Evolutionary conservation across 1,140 invertebrate genomes (phyloP).

Genomic region (Luehdorfia chinensis): DNA sequence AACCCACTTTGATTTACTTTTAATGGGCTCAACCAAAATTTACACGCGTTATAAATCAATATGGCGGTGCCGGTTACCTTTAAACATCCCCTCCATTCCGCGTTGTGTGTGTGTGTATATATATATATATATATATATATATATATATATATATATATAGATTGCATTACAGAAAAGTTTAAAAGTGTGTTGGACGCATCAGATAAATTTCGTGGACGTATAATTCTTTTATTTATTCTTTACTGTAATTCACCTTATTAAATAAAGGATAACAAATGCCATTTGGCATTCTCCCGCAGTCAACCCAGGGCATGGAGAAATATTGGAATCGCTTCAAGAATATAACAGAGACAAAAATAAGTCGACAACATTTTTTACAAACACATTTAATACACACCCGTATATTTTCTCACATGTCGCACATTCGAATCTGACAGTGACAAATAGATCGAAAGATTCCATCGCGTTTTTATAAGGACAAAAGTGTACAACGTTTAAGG

Average conservation of each 20-base stretch:
- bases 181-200: too few relatives aligned
- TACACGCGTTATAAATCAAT: slow-evolving; percentile 41
- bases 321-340: too few relatives aligned
- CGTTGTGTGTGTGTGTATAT: too few relatives aligned
- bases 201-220: too few relatives aligned
- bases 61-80: slow-evolving; percentile 26
- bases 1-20: slow-evolving; percentile 26
- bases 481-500: background rate
- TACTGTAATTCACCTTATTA: too few relatives aligned
- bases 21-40: slow-evolving; percentile 26
- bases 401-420: background rate
- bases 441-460: background rate
- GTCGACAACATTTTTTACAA: background rate
- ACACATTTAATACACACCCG: slow-evolving; percentile 1
- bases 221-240: too few relatives aligned
- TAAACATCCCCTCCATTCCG: slow-evolving; percentile 19
- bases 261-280: too few relatives aligned
- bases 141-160: too few relatives aligned
- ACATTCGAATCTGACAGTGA: slow-evolving; percentile 3
- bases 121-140: too few relatives aligned
- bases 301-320: too few relatives aligned
- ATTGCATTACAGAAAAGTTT: too few relatives aligned
- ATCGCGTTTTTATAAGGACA: background rate
- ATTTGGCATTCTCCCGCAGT: too few relatives aligned
- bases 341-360: background rate